Base-by-base conservation (phyloP, 1,140 invertebrate species). In the Asbolus verrucosus region DNA sequence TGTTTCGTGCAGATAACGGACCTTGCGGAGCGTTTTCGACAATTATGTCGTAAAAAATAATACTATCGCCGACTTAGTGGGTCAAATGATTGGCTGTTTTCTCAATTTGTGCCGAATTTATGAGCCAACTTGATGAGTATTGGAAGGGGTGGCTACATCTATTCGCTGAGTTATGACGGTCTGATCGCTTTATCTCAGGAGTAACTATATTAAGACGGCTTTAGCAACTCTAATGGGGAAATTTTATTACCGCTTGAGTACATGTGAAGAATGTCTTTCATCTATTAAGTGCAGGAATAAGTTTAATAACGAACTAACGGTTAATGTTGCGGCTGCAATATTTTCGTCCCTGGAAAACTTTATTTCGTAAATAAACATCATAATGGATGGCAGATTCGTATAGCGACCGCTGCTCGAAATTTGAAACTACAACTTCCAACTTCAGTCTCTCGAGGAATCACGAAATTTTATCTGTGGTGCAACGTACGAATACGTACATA, bases 41-140 rank as follows among this genome's bases (percentile, higher is more conserved):
- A 72, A 72, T 69, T 69, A 72, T 72, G 46, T 69, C 66, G 66
- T 72, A 72, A 72, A 71, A 72, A 72, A 69, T 69, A 69, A 69
- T 31, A 69, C 33, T 38, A 43, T 68, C 9, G 24, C 16, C 19
- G 60, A 39, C 59, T 19, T 31, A 33, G 59, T n/a, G 30, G 60
- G 21, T 38, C 38, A 33, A 41, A 41, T 65, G 38, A 65, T 41
- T 9, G 15, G 24, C 4, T 62, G 18, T 36, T 62, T 5, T 62
- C 30, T 15, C 59, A 39, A 38, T 59, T 59, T 59, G 6, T 3
- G 19, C 2, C 19, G 19, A 59, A 59, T 62, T 62, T 62, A 36
- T 11, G 59, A 8, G 6, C 0, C n/a, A 36, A 36, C 31, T 60
- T 60, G 54, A 60, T 31, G 54, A 59, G 50, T 16, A 61, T 61